Evolutionary conservation across 2,113 vertebrate genomes (phyloP).

Genomic region (Hippocampus guttulatus): DNA sequence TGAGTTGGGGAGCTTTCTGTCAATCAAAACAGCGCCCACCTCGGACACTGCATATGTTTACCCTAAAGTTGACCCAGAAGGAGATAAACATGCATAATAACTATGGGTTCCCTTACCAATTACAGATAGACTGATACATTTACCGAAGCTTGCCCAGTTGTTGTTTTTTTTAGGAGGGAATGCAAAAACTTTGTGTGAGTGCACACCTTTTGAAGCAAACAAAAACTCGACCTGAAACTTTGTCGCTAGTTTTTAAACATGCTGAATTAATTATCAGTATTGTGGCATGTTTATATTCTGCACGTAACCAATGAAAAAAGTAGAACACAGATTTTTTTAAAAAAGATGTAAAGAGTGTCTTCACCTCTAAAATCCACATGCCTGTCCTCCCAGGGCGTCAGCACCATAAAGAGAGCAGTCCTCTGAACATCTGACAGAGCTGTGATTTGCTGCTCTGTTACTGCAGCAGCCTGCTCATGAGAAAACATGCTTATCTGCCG

Average conservation of each 20-base stretch:
- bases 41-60: too few relatives aligned
- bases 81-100: too few relatives aligned
- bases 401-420: conserved; percentile 70
- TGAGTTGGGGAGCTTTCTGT: too few relatives aligned
- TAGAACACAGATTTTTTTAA: neutral
- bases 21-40: too few relatives aligned
- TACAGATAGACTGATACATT: too few relatives aligned
- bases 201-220: too few relatives aligned
- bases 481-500: conserved; percentile 71
- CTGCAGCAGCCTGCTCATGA: conserved; percentile 73
- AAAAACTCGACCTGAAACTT: too few relatives aligned
- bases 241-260: neutral
- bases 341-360: neutral
- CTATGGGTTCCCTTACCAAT: too few relatives aligned
- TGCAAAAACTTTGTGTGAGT: too few relatives aligned
- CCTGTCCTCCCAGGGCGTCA: conserved; percentile 67
- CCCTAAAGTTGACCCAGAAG: too few relatives aligned
- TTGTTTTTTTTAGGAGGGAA: too few relatives aligned
- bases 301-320: neutral
- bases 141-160: too few relatives aligned
- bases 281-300: neutral
- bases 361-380: conserved; percentile 68
- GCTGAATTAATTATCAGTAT: neutral
- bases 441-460: conserved; percentile 60
- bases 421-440: conserved; percentile 59